Conservation (phyloP, 2,113 vertebrate genomes). For the Gobio gobio region DNA sequence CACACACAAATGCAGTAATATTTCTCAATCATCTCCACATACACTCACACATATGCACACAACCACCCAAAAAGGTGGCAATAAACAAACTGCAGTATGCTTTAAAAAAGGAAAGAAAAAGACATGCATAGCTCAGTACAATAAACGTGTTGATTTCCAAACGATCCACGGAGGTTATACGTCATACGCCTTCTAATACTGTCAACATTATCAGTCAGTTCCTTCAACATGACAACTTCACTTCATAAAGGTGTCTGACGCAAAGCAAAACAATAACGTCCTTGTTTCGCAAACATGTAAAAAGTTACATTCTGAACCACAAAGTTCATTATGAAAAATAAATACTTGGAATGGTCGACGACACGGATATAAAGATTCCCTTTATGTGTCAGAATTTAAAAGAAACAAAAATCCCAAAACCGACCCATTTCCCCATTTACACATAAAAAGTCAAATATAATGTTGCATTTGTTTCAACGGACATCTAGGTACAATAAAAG, state of each 20-base stretch:
- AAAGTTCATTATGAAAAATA: constrained; percentile 92
- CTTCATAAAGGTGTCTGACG: constrained; percentile 59
- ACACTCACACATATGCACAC: constrained; percentile 31
- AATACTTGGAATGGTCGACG: constrained; percentile 93
- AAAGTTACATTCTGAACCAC: constrained; percentile 99
- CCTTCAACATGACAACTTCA: constrained; percentile 40
- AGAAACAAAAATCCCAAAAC: constrained; percentile 53
- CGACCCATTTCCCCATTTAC: constrained; percentile 54
- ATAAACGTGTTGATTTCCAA: constrained; percentile 60
- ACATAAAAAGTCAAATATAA: constrained; percentile 80
- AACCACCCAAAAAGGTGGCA: constrained; percentile 73
- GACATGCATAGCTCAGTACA: constrained; percentile 79
- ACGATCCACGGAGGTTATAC: constrained; percentile 55
- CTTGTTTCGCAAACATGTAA: constrained; percentile 74
- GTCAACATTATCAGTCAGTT: constrained; percentile 35
- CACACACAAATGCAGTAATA: background rate
- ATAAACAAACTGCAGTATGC: constrained; percentile 66
- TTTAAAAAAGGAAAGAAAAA: constrained; percentile 54
- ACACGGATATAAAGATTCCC: constrained; percentile 75
- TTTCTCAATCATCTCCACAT: constrained; percentile 18
- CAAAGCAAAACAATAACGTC: constrained; percentile 74
- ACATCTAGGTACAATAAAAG: constrained; percentile 80
- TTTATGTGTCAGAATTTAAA: constrained; percentile 49
- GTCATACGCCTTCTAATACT: constrained; percentile 50
- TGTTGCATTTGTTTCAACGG: constrained; percentile 74